A percentile compares a stretch with the other conserved stretches of the same genome.
These are phyloP conservation scores for Centropristis striata DNA, from an alignment of 2,113 vertebrate species.

Conservation along the genomic window DNA sequence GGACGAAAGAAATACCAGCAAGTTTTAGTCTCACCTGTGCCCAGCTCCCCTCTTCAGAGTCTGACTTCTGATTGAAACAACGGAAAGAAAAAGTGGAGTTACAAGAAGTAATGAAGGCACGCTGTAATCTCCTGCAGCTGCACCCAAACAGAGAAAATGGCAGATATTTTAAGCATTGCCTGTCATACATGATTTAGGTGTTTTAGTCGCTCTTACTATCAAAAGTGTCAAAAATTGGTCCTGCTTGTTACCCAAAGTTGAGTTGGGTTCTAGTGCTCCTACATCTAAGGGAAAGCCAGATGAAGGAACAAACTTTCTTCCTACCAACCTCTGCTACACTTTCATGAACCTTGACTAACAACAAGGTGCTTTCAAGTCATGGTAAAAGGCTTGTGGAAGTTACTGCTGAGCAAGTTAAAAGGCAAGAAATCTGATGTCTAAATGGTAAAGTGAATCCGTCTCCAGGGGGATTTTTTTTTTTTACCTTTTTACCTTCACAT, in stretches of 20 bases:
- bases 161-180: neutral
- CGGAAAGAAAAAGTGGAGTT: neutral
- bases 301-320: neutral
- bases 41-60: slow-evolving; percentile 98
- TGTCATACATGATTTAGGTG: neutral
- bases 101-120: neutral
- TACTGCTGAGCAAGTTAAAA: slow-evolving; percentile 10
- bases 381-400: neutral
- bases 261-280: neutral
- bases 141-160: neutral
- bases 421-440: neutral
- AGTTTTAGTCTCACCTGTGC: slow-evolving; percentile 89
- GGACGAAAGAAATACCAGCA: neutral
- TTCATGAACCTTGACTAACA: neutral
- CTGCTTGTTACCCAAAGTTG: neutral
- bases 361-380: slow-evolving; percentile 5
- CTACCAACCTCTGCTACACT: neutral
- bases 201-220: neutral
- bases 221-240: neutral
- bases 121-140: neutral
- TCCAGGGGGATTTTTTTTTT: neutral
- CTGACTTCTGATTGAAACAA: slow-evolving; percentile 86
- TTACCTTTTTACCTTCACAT: neutral
- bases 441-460: slow-evolving; percentile 22
- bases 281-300: neutral